phyloP scores from a whole-genome alignment of 2,888 invertebrate species.

The Nycteola revayana region DNA sequence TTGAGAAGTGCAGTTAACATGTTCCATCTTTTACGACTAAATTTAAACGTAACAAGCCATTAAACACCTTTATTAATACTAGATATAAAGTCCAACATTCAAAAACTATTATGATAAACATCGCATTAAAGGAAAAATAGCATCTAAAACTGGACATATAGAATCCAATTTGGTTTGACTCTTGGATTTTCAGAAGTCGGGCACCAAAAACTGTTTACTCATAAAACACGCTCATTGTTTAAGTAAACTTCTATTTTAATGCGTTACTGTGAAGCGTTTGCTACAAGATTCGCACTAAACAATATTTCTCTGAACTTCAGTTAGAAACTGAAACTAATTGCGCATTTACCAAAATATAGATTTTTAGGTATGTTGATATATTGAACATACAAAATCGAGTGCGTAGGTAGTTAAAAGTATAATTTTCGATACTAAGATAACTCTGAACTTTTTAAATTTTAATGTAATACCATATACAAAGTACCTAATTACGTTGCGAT shows the following conservation, averaged over 20 bases:
- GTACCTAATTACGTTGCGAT: no score
- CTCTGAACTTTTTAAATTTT: no score
- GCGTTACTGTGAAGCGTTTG: slow-evolving; percentile 63
- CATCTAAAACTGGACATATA: slow-evolving; percentile 35
- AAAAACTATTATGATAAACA: slow-evolving; percentile 32
- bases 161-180: slow-evolving; percentile 38
- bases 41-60: background rate
- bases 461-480: no score
- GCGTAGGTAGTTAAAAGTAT: no score
- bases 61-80: background rate
- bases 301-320: slow-evolving; percentile 56
- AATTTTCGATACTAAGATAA: no score
- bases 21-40: slow-evolving; percentile 65
- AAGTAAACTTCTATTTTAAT: slow-evolving; percentile 76
- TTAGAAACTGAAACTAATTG: slow-evolving; percentile 50
- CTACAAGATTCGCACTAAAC: slow-evolving; percentile 57
- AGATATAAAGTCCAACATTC: slow-evolving; percentile 29
- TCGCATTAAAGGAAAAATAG: slow-evolving; percentile 24
- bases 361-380: no score
- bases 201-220: slow-evolving; percentile 68
- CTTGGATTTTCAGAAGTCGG: slow-evolving; percentile 50
- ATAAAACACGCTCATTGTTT: slow-evolving; percentile 79
- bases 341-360: no score
- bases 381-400: no score
- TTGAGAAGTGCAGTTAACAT: slow-evolving; percentile 69